Evolutionary conservation across 2,888 invertebrate species (phyloP).

Genomic region (Orgyia antiqua): DNA sequence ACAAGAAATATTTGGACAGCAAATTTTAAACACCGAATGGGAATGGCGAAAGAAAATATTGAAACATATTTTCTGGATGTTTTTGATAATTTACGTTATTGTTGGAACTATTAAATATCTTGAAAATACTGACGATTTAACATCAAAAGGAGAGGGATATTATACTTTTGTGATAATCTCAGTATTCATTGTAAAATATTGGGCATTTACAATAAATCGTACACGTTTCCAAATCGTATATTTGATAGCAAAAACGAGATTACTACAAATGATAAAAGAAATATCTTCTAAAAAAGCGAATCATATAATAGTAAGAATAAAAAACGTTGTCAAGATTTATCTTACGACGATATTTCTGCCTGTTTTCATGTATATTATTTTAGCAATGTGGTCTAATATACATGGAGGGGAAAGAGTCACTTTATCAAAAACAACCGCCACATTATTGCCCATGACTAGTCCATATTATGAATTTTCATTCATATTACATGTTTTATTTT

Average conservation of each 20-base stretch:
- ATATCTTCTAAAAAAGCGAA: conserved; percentile 21
- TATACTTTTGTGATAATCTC: conserved; percentile 40
- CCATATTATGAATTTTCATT: conserved; percentile 52
- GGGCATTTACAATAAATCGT: conserved; percentile 32
- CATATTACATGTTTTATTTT: conserved; percentile 39
- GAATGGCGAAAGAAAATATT: conserved; percentile 33
- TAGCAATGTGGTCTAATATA: conserved; percentile 40
- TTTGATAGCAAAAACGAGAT: conserved; percentile 34
- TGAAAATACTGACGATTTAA: conserved; percentile 31
- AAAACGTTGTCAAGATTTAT: conserved; percentile 25
- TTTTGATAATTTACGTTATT: conserved; percentile 40
- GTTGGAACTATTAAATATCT: conserved; percentile 45
- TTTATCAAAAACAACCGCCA: conserved; percentile 44
- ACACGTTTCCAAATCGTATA: conserved; percentile 36
- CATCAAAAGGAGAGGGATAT: conserved; percentile 40
- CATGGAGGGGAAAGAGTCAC: conserved; percentile 36
- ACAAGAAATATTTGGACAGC: conserved; percentile 45
- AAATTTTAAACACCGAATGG: conserved; percentile 52
- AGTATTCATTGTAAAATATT: conserved; percentile 34
- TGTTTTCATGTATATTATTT: conserved; percentile 30
- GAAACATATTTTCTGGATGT: conserved; percentile 29
- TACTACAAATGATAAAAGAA: conserved; percentile 31
- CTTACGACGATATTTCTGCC: conserved; percentile 32
- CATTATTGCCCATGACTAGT: conserved; percentile 47
- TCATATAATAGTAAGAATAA: conserved; percentile 26